Evolutionary conservation across 2,113 vertebrate genomes (phyloP).

Genomic region (Turdus rufiventris): DNA sequence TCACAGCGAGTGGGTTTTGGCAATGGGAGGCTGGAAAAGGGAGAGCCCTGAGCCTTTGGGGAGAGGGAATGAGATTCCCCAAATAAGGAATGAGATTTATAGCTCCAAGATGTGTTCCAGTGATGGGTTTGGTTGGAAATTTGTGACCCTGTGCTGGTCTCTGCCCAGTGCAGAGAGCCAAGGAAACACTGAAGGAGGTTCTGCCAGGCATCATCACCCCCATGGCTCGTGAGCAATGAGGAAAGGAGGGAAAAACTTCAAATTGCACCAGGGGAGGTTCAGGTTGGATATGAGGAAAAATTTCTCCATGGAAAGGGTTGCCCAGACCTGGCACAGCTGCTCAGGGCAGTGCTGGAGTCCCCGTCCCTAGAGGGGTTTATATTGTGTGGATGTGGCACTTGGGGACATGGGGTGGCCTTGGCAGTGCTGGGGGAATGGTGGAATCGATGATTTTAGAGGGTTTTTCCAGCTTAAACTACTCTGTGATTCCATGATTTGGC

Average conservation of each 20-base stretch:
- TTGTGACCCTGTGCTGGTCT: neutral
- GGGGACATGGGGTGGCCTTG: neutral
- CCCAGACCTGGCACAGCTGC: neutral
- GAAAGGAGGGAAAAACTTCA: neutral
- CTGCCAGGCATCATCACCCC: neutral
- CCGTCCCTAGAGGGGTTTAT: neutral
- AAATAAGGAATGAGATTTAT: fast-evolving
- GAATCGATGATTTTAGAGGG: fast-evolving
- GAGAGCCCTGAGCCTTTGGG: neutral
- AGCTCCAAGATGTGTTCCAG: neutral
- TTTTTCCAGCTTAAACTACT: neutral
- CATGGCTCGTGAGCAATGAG: neutral
- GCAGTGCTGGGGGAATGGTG: neutral
- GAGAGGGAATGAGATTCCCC: neutral
- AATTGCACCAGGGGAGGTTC: neutral
- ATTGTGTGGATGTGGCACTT: neutral
- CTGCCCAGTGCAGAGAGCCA: neutral
- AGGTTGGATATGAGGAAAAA: neutral
- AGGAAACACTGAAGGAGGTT: neutral
- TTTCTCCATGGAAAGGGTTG: neutral
- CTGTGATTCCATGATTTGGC: neutral
- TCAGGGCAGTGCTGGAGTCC: neutral
- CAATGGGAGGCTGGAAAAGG: neutral
- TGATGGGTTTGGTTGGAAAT: neutral
- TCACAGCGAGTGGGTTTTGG: neutral